Percentiles rank a stretch among this genome's conserved stretches.
phyloP scores from a whole-genome alignment of 2,113 vertebrate species.

The Leptodactylus fuscus region DNA sequence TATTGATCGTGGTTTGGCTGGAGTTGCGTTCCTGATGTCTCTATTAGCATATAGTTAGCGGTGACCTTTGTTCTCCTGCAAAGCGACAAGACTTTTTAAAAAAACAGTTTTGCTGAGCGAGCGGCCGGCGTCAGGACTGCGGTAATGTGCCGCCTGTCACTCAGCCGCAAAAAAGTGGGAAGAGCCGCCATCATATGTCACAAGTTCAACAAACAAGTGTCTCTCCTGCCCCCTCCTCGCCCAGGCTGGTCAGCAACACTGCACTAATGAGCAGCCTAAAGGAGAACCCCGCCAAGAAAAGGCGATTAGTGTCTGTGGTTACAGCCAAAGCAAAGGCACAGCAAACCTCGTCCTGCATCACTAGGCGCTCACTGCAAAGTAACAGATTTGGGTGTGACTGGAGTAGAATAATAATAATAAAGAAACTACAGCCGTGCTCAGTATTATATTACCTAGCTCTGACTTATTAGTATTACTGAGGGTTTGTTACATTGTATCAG shows the following conservation, averaged over 20 bases:
- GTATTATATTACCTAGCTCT: no score
- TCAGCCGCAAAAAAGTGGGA: constrained; percentile 5
- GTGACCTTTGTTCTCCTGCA: constrained; percentile 69
- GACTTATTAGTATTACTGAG: no score
- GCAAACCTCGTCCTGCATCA: no score
- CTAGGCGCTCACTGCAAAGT: no score
- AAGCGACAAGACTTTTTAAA: constrained; percentile 67
- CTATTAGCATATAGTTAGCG: constrained; percentile 76
- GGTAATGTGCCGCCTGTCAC: constrained; percentile 10
- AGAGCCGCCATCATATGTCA: not conserved
- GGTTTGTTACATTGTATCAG: no score
- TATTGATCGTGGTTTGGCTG: constrained; percentile 68
- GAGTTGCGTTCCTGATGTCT: constrained; percentile 63
- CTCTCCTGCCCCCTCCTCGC: not conserved
- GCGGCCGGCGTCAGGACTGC: constrained; percentile 58
- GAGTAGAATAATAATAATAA: no score
- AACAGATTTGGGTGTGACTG: no score
- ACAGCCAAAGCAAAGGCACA: no score
- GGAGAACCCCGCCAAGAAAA: not conserved
- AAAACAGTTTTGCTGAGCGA: constrained; percentile 74
- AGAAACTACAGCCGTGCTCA: no score
- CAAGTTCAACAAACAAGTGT: not conserved
- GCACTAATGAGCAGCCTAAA: not conserved
- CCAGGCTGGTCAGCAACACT: no score
- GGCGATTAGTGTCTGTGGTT: no score